Base-by-base conservation (phyloP, 2,113 vertebrate genomes). In the Stigmatopora argus region DNA sequence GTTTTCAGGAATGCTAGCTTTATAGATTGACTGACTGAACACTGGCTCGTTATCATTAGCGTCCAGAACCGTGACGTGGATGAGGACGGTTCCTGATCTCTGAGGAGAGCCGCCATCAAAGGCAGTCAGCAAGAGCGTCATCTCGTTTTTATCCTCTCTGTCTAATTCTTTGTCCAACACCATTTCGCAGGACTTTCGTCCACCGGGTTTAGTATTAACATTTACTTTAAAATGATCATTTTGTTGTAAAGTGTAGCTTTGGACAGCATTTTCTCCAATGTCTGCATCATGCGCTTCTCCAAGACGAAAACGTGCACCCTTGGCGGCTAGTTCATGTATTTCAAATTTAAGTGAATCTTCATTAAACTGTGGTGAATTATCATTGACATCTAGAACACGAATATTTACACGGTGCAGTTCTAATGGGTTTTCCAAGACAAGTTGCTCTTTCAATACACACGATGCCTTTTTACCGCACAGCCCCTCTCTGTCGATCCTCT, bases 331-430 rank as follows among this genome's bases (percentile, higher is more conserved):
- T 56, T 93, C 92, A 0, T 0, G 61, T 0, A 92, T 89, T 77
- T 91, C 85, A 2, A 93, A 3, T 0, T 53, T 68, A 0, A 41
- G 38, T 4, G 38, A 41, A 10, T 41, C 7, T 41, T 41, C 38
- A 41, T 41, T 41, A 41, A 41, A 41, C 9, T 0, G 38, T 9
- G 38, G 38, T 41, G 38, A 41, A 41, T 41, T 41, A 4, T 93
- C 92, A 68, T 93, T 93, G 4, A 94, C 77, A 68, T 93, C 92
- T 3, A 73, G 73, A 63, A 93, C 76, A 53, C 86, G 85, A 5
- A 93, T 81, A 4, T 1, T 77, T 14, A 87, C 47, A 2, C 78
- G 68, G 0, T 88, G 81, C 0, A 92, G 71, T 49, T 92, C 91
- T 44, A 90, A 76, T 1, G 86, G 84, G 47, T 88, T 88, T 0